Conservation (phyloP, 2,113 vertebrate species). For the Sprattus sprattus region DNA sequence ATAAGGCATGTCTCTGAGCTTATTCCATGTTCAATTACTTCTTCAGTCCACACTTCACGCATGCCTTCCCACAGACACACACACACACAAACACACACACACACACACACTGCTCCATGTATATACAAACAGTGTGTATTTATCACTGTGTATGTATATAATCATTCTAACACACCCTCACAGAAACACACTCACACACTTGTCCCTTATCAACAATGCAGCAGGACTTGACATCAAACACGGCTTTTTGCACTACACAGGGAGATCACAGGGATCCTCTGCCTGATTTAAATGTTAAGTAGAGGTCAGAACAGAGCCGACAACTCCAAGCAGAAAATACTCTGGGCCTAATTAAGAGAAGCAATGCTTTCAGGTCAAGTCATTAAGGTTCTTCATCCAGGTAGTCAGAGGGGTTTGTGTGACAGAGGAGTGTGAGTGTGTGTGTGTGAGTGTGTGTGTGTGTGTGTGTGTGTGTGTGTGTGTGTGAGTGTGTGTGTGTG, state of each 20-base stretch:
- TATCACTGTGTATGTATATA: too few species aligned
- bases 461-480: neutral
- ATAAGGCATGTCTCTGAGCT: slow-evolving; percentile 68
- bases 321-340: slow-evolving; percentile 43
- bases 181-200: neutral
- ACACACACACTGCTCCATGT: neutral
- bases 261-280: slow-evolving; percentile 57
- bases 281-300: slow-evolving; percentile 67
- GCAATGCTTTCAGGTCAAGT: neutral
- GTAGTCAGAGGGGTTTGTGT: neutral
- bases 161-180: neutral
- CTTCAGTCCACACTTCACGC: slow-evolving; percentile 35
- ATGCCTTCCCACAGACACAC: neutral
- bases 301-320: slow-evolving; percentile 53
- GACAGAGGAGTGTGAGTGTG: neutral
- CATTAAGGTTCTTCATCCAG: neutral
- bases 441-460: neutral
- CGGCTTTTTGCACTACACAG: neutral
- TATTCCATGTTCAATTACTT: slow-evolving; percentile 64
- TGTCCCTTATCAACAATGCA: neutral
- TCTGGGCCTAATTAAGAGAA: neutral
- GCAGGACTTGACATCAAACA: neutral
- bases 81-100: neutral
- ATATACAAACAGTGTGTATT: too few species aligned
- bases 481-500: neutral